Base-by-base conservation (phyloP, 1,140 invertebrate species). In the Leucophenga varia region DNA sequence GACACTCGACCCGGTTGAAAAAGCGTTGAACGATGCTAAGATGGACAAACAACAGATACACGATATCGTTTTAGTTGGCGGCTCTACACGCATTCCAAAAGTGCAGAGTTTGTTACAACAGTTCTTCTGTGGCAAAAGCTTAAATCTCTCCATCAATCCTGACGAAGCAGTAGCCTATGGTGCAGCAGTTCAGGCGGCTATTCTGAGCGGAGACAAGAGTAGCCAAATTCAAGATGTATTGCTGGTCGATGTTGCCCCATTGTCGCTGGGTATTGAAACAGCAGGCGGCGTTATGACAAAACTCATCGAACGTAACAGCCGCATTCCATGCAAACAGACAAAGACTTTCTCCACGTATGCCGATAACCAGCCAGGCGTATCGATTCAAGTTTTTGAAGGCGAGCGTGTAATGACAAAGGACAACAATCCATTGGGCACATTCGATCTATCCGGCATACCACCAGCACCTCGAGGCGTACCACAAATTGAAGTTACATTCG, bases 381-480 rank as follows among this genome's bases (percentile, higher is more conserved):
- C 78, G 13, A 81, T 87, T 40, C 81, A 86, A 56, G 82, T 84
- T 6, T 86, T 79, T 51, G 83, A 87, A 76, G 85, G 85, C 7
- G 85, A 86, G 61, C 72, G 86, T 34, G 81, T 82, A 1, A 84
- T 88, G 81, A 87, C 86, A 1, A 84, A 82, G 57, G 84, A 88
- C 56, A 88, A 88, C 73, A 87, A 90, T 59, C 59, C 87, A 5
- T 72, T 91, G 21, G 89, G 89, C 34, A 87, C 80, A 44, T 91
- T 91, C 63, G 82, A 89, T 57, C 73, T 93, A 28, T 83, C 82
- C 0, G 89, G 88, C 2, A 91, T 93, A 43, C 87, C 89, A 2
- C 87, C 88, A n/a, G 89, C 88, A 12, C 89, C 89, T 0, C 77
- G 89, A 10, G 89, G 89, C 21, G 85, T 91, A 0, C 85, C 88